Conservation (phyloP, 2,888 invertebrate species). For the Dichetophora obliterata region DNA sequence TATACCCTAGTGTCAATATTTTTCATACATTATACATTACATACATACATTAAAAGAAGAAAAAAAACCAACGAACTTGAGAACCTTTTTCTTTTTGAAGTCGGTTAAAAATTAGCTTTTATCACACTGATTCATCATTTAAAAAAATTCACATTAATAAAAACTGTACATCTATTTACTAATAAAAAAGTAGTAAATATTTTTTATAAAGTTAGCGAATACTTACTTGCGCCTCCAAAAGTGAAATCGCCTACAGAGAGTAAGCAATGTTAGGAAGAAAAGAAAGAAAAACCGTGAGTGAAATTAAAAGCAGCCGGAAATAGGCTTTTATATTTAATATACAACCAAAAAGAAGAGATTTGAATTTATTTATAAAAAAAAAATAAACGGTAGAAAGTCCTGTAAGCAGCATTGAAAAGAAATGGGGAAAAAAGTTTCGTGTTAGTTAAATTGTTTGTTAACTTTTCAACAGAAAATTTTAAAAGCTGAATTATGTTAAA, state of each 20-base stretch:
- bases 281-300: slow-evolving; percentile 16
- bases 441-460: background rate
- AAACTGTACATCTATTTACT: background rate
- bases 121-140: too few relatives aligned
- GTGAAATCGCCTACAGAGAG: slow-evolving; percentile 76
- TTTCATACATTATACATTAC: too few relatives aligned
- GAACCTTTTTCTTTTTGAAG: too few relatives aligned
- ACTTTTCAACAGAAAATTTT: too few relatives aligned
- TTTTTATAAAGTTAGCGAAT: slow-evolving; percentile 33
- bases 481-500: background rate
- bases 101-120: too few relatives aligned
- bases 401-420: slow-evolving; percentile 45
- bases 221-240: slow-evolving; percentile 82
- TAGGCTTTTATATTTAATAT: slow-evolving; percentile 56
- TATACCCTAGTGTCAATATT: too few relatives aligned
- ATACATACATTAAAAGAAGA: too few relatives aligned
- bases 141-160: too few relatives aligned
- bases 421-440: slow-evolving; percentile 38
- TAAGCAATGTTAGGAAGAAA: slow-evolving; percentile 38
- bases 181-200: too few relatives aligned
- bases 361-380: background rate
- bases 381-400: slow-evolving; percentile 42
- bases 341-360: slow-evolving; percentile 13
- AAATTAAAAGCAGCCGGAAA: slow-evolving; percentile 60
- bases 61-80: too few relatives aligned